These are phyloP conservation scores for Drosophila mojavensis DNA, from an alignment of 1,140 invertebrate genomes.

Conservation along the genomic window DNA sequence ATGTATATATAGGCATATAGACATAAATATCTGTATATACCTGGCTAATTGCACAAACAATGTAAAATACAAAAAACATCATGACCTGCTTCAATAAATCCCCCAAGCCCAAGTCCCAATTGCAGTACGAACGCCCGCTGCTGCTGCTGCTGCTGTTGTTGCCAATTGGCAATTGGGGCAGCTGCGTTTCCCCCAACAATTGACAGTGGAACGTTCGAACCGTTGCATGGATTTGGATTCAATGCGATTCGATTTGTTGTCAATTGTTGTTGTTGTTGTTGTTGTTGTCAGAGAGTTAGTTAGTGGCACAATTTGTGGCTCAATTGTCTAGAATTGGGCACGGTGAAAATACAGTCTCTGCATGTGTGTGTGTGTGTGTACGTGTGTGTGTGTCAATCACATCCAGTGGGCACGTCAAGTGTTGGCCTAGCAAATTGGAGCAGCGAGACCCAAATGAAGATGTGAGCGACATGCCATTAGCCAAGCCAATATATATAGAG, in stretches of 20 bases:
- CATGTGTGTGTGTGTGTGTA: not conserved
- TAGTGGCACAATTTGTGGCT: slow-evolving; percentile 36
- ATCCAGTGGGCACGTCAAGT: slow-evolving; percentile 26
- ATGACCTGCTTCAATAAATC: slow-evolving; percentile 74
- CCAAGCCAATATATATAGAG: not conserved
- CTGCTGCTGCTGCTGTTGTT: slow-evolving; percentile 23
- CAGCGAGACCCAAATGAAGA: slow-evolving; percentile 12
- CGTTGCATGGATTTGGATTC: slow-evolving; percentile 55
- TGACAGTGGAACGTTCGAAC: slow-evolving; percentile 49
- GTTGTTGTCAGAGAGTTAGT: slow-evolving; percentile 48
- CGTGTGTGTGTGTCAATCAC: slow-evolving; percentile 51
- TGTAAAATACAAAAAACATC: slow-evolving; percentile 22
- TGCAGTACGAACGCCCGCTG: slow-evolving; percentile 12
- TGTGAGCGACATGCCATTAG: not conserved
- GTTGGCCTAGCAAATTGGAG: slow-evolving; percentile 36
- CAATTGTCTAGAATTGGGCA: slow-evolving; percentile 53
- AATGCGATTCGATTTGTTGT: not conserved
- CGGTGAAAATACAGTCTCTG: slow-evolving; percentile 41
- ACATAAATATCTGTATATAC: slow-evolving; percentile 16
- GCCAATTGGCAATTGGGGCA: slow-evolving; percentile 37
- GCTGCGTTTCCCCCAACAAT: slow-evolving; percentile 17
- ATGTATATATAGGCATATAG: not conserved
- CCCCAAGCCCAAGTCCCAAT: slow-evolving; percentile 12
- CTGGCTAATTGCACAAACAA: slow-evolving; percentile 55
- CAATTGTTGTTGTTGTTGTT: not conserved